Conservation (phyloP, 2,797 vertebrate species). For the Botia almorhae region DNA sequence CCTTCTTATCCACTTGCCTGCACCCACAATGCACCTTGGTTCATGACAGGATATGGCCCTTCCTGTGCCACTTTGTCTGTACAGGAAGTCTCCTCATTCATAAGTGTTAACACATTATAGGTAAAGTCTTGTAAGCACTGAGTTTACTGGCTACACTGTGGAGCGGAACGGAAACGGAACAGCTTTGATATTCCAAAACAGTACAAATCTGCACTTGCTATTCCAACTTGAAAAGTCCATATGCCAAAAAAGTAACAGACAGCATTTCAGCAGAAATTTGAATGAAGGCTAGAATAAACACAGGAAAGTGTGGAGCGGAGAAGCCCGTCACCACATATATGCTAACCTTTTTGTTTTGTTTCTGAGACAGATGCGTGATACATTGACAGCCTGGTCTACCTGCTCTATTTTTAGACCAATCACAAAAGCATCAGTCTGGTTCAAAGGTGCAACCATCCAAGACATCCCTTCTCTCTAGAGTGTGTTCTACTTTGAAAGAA, state of each 20-base stretch:
- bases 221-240: constrained; percentile 38
- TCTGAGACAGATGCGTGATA: constrained; percentile 18
- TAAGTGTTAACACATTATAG: constrained; percentile 19
- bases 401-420: constrained; percentile 55
- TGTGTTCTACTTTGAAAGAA: constrained; percentile 24
- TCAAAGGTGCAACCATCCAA: constrained; percentile 50
- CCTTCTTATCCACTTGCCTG: constrained; percentile 21
- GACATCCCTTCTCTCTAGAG: constrained; percentile 27
- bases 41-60: constrained; percentile 29
- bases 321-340: background rate
- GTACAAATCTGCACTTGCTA: constrained; percentile 38
- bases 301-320: constrained; percentile 39
- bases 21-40: background rate
- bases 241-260: constrained; percentile 23
- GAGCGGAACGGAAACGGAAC: background rate
- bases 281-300: constrained; percentile 49
- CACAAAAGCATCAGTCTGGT: constrained; percentile 49
- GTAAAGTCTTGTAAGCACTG: constrained; percentile 17
- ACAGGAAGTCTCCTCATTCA: constrained; percentile 33
- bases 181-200: constrained; percentile 46
- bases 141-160: constrained; percentile 5
- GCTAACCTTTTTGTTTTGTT: constrained; percentile 26
- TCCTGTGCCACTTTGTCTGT: constrained; percentile 21
- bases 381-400: constrained; percentile 34
- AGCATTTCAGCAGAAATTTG: constrained; percentile 23